Evolutionary conservation across 2,797 vertebrate genomes (phyloP), one percentile per base, ranked within the genome.

Genomic region (Lophius americanus): DNA sequence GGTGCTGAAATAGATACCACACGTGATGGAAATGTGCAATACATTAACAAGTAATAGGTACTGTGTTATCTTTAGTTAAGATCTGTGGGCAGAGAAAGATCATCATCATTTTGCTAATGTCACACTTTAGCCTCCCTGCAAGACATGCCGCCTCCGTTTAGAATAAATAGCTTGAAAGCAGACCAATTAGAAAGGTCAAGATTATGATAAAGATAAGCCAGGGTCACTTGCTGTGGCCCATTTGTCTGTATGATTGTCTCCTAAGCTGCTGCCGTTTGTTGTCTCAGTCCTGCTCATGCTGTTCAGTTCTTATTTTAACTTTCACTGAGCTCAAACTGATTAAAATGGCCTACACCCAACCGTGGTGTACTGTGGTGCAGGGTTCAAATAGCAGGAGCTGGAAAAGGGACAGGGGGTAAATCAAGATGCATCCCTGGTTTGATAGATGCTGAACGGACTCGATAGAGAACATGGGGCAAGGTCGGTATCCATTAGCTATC

Each of bases 401-500:
- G 75, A 67, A 73, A 54, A 73, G 63, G 60, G 82, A 79, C 79
- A 50, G 47, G 62, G 60, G 79, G 64, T 82, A 85, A 92, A 92
- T 91, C 84, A 88, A 91, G 89, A 92, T 85, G 73, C 85, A 89
- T 92, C 81, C 74, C 78, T 23, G 52, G 66, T 64, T 75, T 91
- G 92, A 90, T 90, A 74, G 87, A 90, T 82, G 73, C 73, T 85
- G 90, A 91, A 88, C 68, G 84, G 82, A 85, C 86, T 81, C 53
- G 80, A 88, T 79, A 56, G 83, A 85, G 81, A 91, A 89, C 90
- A 84, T 64, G 80, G 84, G 64, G 76, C 75, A 70, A 86, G 91
- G 89, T 91, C 90, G 44, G 77, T 80, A 80, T 91, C 85, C 79
- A 90, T 92, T 92, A 91, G 87, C 82, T 67, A 54, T 70, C 73